Conservation (phyloP, 2,797 vertebrate genomes). For the Enteromius anoplus region DNA sequence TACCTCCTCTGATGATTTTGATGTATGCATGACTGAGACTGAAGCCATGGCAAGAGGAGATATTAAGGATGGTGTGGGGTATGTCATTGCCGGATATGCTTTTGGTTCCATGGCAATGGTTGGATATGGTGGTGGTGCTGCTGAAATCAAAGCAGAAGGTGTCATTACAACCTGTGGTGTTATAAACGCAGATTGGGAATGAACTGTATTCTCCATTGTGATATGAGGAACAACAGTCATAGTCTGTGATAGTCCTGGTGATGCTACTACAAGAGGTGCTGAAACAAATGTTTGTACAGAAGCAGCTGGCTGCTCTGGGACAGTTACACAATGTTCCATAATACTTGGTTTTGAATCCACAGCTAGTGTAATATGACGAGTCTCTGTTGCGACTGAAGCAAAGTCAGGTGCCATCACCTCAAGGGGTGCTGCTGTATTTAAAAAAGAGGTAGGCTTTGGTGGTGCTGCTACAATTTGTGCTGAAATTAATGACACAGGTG, state of each 20-base stretch:
- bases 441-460: conserved; percentile 35
- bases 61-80: conserved; percentile 42
- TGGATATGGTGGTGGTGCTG: conserved; percentile 10
- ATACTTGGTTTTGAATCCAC: conserved; percentile 1
- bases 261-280: conserved; percentile 30
- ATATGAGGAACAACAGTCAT: conserved; percentile 7
- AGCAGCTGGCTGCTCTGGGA: conserved; percentile 54
- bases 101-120: conserved; percentile 16
- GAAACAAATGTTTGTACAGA: conserved; percentile 32
- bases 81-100: conserved; percentile 37
- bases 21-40: conserved; percentile 18
- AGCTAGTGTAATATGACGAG: neutral
- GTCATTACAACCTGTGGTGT: conserved; percentile 26
- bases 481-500: conserved; percentile 31
- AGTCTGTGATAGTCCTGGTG: conserved; percentile 24
- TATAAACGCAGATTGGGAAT: conserved; percentile 16
- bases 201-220: conserved; percentile 3
- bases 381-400: conserved; percentile 9
- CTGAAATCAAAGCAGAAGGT: conserved; percentile 33
- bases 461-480: conserved; percentile 22
- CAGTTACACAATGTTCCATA: conserved; percentile 31
- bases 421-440: conserved; percentile 16
- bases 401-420: neutral
- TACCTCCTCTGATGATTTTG: conserved; percentile 38
- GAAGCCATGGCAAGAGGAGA: conserved; percentile 6